A percentile compares a stretch with the other conserved stretches of the same genome.
These are phyloP conservation scores for Thereuonema tuberculata DNA, from an alignment of 1,140 invertebrate genomes.

Conservation along the genomic window DNA sequence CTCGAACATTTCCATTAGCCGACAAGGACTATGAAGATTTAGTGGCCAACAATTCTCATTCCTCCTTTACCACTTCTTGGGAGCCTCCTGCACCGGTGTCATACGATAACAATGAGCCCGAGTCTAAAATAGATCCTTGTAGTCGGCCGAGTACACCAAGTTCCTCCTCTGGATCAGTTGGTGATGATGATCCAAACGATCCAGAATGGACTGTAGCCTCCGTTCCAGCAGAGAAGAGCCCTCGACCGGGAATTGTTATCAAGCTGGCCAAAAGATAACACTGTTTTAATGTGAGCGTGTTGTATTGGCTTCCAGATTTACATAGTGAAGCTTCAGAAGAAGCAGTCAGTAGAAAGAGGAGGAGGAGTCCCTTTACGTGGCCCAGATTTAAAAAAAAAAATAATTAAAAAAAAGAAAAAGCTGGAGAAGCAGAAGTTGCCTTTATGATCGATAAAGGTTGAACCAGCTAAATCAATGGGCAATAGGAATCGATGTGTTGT, in stretches of 20 bases:
- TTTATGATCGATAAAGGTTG: too few species aligned
- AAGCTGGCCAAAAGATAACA: conserved; percentile 5
- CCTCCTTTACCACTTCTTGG: conserved; percentile 14
- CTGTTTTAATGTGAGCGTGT: too few species aligned
- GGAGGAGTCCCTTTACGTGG: too few species aligned
- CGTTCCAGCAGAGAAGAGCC: background rate
- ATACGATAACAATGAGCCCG: background rate
- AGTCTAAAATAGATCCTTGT: conserved; percentile 14
- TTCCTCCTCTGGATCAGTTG: conserved; percentile 46
- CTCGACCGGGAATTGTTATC: conserved; percentile 4
- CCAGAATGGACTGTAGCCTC: conserved; percentile 48
- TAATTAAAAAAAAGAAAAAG: too few species aligned
- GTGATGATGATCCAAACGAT: conserved; percentile 62
- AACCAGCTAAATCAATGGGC: too few species aligned
- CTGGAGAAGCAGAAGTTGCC: too few species aligned
- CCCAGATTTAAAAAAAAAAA: too few species aligned
- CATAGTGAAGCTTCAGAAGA: too few species aligned
- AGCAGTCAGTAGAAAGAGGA: too few species aligned
- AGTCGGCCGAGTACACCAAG: conserved; percentile 26
- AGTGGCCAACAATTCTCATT: conserved; percentile 37
- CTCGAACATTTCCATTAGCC: conserved; percentile 53
- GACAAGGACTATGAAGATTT: conserved; percentile 55
- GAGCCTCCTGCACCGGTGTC: background rate
- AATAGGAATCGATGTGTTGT: too few species aligned
- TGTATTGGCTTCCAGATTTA: too few species aligned